These are phyloP conservation scores for Monoplex corrugatus DNA, from an alignment of 2,888 invertebrate species.

Conservation along the genomic window DNA sequence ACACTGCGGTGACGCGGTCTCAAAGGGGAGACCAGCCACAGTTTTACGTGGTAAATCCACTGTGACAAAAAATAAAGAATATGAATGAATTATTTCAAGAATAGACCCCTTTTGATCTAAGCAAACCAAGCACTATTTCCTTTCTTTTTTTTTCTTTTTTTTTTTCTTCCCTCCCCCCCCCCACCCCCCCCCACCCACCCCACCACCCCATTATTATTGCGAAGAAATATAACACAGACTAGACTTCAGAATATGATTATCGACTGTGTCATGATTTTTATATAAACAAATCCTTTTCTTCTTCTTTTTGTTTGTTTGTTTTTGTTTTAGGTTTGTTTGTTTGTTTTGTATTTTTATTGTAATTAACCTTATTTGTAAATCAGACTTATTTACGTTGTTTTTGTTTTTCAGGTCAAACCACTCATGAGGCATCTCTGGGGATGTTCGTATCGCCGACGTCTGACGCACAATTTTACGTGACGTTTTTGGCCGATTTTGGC, in stretches of 20 bases:
- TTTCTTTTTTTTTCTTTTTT: not conserved
- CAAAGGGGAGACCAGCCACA: no score
- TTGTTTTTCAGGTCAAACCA: slow-evolving; percentile 60
- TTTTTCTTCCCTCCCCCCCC: not conserved
- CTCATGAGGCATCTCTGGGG: slow-evolving; percentile 60
- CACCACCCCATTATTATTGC: no score
- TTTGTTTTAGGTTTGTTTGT: not conserved
- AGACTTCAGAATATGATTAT: no score
- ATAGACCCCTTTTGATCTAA: no score
- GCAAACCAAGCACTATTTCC: no score
- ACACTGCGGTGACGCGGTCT: no score
- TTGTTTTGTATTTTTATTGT: not conserved
- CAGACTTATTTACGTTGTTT: not conserved
- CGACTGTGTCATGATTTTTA: not conserved
- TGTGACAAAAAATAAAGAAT: no score
- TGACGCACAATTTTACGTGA: slow-evolving; percentile 59
- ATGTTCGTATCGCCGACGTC: slow-evolving; percentile 49
- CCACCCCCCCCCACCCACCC: not conserved
- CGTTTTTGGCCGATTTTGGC: slow-evolving; percentile 64
- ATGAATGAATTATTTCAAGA: no score
- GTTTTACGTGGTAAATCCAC: no score
- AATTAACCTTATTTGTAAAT: no score
- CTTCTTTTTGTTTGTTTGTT: not conserved
- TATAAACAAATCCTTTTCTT: no score
- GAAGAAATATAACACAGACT: no score